Evolutionary conservation across 2,888 invertebrate species (phyloP).

Genomic region (Heliconius erato): DNA sequence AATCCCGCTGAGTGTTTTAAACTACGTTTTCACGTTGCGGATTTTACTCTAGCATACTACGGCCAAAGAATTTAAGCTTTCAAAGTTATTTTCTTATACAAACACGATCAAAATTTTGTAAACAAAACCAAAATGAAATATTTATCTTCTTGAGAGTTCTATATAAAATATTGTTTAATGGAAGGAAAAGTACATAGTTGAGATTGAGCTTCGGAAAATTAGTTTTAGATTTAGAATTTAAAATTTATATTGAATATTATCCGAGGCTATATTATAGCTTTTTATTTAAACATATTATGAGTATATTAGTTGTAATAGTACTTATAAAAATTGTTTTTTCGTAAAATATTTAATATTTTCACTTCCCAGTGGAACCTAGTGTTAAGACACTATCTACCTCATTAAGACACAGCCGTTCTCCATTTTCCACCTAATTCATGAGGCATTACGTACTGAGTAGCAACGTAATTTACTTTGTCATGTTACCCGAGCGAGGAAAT

Average conservation of each 20-base stretch:
- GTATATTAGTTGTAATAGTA: too few relatives aligned
- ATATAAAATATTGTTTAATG: slow-evolving; percentile 36
- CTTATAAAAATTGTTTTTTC: too few relatives aligned
- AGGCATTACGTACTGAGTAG: not conserved
- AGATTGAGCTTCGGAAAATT: slow-evolving; percentile 24
- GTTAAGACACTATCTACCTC: not conserved
- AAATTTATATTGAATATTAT: slow-evolving; percentile 7
- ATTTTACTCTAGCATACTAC: slow-evolving; percentile 39
- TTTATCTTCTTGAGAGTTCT: slow-evolving; percentile 38
- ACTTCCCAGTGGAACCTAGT: too few relatives aligned
- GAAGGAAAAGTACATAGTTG: slow-evolving; percentile 26
- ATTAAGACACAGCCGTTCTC: not conserved
- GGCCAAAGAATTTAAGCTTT: slow-evolving; percentile 46
- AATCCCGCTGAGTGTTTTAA: slow-evolving; percentile 43
- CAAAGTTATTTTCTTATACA: slow-evolving; percentile 49
- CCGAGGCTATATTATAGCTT: not conserved
- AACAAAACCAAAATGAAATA: slow-evolving; percentile 47
- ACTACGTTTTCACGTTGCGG: slow-evolving; percentile 42
- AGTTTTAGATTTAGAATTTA: not conserved
- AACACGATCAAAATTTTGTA: slow-evolving; percentile 46
- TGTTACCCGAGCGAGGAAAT: not conserved
- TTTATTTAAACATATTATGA: too few relatives aligned
- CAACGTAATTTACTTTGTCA: not conserved
- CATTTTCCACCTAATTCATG: not conserved
- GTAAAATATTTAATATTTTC: too few relatives aligned